Evolutionary conservation across 2,113 vertebrate species (phyloP), one percentile per base, ranked within the genome.

Genomic region (Odobenus rosmarus): DNA sequence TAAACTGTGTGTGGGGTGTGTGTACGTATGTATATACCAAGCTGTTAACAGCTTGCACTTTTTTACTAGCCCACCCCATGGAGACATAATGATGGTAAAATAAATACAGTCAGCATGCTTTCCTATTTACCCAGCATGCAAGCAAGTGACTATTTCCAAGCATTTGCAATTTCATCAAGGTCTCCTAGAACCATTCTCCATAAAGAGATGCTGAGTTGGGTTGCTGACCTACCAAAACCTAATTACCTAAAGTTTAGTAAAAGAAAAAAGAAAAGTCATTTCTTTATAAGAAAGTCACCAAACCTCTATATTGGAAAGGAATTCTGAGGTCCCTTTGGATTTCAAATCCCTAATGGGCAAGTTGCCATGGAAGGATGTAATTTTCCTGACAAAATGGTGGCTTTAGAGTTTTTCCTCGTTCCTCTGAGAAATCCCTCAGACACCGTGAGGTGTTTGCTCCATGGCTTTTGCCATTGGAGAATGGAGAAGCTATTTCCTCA

Each of bases 11-110:
- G 11, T 39, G 8, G 19, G 21, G 42, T 46, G 19, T 28, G 14
- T 85, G 4, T 39, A 8, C 42, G 67, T 23, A 59, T 28, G 31
- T 33, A 90, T 9, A 46, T 5, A 61, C 19, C 77, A 67, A 87
- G 49, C 84, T 93, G 16, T 88, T 93, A 96, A 69, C 24, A 81
- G 51, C 33, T 16, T 96, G 36, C 33, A 62, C 46, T 81, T 96
- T 88, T 84, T 96, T 57, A 77, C 49, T 79, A 72, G 59, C 46
- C 93, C 42, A 62, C 24, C 57, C 95, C 84, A 95, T 18, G 10
- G 79, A 90, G 93, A 67, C 8, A 33, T 91, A 95, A 95, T 93
- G 95, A 91, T 96, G 97, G 83, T 74, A 94, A 95, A 98, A 96
- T 88, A 97, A 97, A 96, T 97, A 96, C 19, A 94, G 64, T 90